These are phyloP conservation scores for Drosophila ohnishii DNA, from an alignment of 1,140 invertebrate species.

Conservation along the genomic window DNA sequence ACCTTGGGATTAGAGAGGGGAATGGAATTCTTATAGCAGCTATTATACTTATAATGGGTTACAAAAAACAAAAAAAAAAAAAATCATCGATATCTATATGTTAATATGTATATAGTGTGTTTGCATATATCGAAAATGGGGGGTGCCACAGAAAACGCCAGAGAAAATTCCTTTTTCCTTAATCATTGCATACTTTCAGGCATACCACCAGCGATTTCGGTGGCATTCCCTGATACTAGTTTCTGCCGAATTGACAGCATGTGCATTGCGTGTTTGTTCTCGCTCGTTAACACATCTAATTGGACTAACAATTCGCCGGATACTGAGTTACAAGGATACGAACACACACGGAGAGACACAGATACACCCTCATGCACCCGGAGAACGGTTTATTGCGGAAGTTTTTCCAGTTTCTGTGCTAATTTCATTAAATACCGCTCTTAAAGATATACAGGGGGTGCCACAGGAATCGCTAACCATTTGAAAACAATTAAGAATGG, in stretches of 20 bases:
- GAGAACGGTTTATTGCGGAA: conserved; percentile 19
- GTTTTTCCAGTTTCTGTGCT: background rate
- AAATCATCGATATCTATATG: conserved; percentile 5
- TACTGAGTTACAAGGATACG: conserved; percentile 3
- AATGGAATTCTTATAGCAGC: conserved; percentile 32
- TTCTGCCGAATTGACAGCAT: background rate
- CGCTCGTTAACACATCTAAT: conserved; percentile 37
- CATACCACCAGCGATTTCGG: background rate
- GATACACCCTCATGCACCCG: conserved; percentile 1
- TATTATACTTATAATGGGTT: conserved; percentile 18
- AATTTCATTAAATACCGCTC: conserved; percentile 6
- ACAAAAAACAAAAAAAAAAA: conserved; percentile 45
- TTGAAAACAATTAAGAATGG: background rate
- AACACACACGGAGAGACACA: background rate
- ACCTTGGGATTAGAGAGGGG: conserved; percentile 12
- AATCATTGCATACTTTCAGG: background rate
- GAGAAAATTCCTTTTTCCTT: background rate
- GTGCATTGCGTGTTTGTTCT: conserved; percentile 13
- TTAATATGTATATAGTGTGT: conserved; percentile 12
- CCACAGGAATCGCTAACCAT: background rate
- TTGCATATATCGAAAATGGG: conserved; percentile 6
- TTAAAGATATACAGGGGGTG: background rate
- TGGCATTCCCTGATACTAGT: background rate
- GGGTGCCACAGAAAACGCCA: conserved; percentile 1
- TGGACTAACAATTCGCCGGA: conserved; percentile 36